Conservation (phyloP, 1,140 invertebrate genomes). For the Pogonomyrmex barbatus region DNA sequence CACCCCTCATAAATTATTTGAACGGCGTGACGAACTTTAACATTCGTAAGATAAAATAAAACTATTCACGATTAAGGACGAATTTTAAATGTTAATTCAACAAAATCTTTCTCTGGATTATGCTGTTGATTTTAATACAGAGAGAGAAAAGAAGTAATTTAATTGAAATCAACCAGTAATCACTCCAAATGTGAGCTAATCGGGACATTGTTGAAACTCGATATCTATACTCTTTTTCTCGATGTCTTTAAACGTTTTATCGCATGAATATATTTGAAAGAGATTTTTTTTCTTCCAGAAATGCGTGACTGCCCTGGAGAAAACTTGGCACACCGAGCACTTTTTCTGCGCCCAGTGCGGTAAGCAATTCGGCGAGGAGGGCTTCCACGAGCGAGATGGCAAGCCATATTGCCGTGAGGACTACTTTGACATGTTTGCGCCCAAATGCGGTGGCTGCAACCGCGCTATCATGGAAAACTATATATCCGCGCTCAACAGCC, state of each 20-base stretch:
- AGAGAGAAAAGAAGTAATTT: neutral
- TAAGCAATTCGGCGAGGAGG: conserved; percentile 98
- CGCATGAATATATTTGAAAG: neutral
- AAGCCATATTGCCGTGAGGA: conserved; percentile 98
- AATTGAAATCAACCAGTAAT: neutral
- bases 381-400: conserved; percentile 97
- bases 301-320: conserved; percentile 99
- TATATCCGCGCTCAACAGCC: conserved; percentile 98
- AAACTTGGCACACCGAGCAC: conserved; percentile 99
- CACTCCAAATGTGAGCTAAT: neutral
- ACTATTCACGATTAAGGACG: neutral
- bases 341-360: conserved; percentile 99
- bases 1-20: neutral
- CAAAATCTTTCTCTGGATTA: neutral
- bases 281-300: conserved; percentile 89
- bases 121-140: neutral
- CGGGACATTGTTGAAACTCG: neutral
- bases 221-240: conserved; percentile 19
- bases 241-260: neutral
- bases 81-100: neutral
- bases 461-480: conserved; percentile 99
- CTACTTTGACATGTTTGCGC: conserved; percentile 99
- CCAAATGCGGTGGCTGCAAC: conserved; percentile 98
- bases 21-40: neutral
- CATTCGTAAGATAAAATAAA: neutral